A percentile compares a stretch with the other conserved stretches of the same genome.
Evolutionary conservation across 2,113 vertebrate species (phyloP).

Genomic region (Melanostigma gelatinosum): DNA sequence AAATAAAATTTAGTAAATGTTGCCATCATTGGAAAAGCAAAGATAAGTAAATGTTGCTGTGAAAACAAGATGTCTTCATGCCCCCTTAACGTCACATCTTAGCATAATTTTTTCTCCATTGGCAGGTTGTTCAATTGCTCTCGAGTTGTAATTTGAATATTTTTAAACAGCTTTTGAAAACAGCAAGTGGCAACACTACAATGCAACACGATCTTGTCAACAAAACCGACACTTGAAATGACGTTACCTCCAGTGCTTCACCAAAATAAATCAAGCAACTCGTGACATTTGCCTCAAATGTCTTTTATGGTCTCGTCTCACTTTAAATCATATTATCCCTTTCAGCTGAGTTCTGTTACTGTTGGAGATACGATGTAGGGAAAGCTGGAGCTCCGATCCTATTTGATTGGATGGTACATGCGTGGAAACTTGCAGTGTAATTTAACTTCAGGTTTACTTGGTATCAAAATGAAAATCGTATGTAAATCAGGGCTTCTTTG

Average conservation of each 20-base stretch:
- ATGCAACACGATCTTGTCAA: conserved; percentile 15
- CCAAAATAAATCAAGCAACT: conserved; percentile 60
- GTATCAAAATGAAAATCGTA: conserved; percentile 35
- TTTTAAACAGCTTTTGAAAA: conserved; percentile 31
- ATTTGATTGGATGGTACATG: background rate
- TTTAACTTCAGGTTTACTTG: background rate
- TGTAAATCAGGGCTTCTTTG: background rate
- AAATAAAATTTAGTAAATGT: background rate
- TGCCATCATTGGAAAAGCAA: background rate
- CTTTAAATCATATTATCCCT: conserved; percentile 22
- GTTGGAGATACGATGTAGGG: background rate
- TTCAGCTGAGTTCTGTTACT: conserved; percentile 6
- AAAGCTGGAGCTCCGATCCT: background rate
- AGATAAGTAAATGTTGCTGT: background rate
- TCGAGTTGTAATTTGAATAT: conserved; percentile 29
- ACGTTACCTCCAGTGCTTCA: conserved; percentile 29
- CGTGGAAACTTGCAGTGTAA: background rate
- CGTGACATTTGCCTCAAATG: conserved; percentile 52
- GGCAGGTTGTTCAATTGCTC: conserved; percentile 8
- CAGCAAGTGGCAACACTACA: conserved; percentile 11
- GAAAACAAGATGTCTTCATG: background rate
- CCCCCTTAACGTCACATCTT: background rate
- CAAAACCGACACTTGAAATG: conserved; percentile 37
- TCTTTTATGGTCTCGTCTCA: conserved; percentile 23
- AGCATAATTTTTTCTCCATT: no score